Evolutionary conservation across 1,140 invertebrate species (phyloP).

Genomic region (Zelostemma sp.): DNA sequence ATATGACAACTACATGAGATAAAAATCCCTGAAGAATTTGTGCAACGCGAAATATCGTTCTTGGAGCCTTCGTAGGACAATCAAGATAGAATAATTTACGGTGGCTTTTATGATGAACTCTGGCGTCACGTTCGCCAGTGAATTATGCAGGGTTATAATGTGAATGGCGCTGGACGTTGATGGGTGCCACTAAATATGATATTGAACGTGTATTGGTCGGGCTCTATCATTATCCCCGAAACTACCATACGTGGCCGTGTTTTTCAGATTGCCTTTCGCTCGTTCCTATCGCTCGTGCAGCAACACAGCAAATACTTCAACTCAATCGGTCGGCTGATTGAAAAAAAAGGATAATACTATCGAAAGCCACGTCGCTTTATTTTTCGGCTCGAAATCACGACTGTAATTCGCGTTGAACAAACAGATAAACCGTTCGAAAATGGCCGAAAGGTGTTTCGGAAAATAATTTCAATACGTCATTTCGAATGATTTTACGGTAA

Average conservation of each 20-base stretch:
- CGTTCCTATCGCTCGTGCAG: conserved; percentile 10
- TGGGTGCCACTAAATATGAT: conserved; percentile 42
- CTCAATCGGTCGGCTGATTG: conserved; percentile 40
- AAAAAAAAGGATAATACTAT: conserved; percentile 32
- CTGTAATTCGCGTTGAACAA: conserved; percentile 36
- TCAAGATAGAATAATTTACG: too few species aligned
- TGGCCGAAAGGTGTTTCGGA: too few species aligned
- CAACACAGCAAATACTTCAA: conserved; percentile 35
- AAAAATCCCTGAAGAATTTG: too few species aligned
- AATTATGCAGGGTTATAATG: conserved; percentile 32
- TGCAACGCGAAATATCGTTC: too few species aligned
- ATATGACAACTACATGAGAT: too few species aligned
- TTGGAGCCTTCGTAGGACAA: too few species aligned
- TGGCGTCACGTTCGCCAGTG: conserved; percentile 34
- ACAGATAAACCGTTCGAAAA: not conserved
- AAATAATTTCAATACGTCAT: too few species aligned
- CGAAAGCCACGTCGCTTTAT: conserved; percentile 20
- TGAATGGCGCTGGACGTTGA: conserved; percentile 31
- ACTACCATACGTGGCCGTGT: conserved; percentile 46
- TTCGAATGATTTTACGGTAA: too few species aligned
- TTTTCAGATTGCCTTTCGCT: conserved; percentile 43
- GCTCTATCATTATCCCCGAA: conserved; percentile 40
- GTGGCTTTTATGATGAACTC: conserved; percentile 15
- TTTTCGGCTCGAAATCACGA: conserved; percentile 37
- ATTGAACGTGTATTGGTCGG: conserved; percentile 42